Evolutionary conservation across 2,113 vertebrate species (phyloP), one percentile per base, ranked within the genome.

Genomic region (Trematomus loennbergii): DNA sequence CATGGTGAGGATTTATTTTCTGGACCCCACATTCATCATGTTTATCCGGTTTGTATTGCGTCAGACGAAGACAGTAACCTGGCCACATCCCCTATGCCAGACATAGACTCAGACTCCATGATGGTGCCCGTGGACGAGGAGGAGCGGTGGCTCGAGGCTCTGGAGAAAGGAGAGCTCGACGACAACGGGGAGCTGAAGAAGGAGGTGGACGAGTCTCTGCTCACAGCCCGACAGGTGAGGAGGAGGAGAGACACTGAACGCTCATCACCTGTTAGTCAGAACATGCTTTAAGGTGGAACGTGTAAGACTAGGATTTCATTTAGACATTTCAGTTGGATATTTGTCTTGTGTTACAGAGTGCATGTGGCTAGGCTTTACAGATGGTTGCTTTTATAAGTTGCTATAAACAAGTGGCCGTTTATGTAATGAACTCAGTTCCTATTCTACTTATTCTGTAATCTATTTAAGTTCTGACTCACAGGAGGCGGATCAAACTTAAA

Each of bases 121-220:
- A 86, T 95, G 0, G 94, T 89, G 0, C 97, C 97, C 2, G 95
- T 97, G 79, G 97, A 97, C 3, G 97, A 99, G 63, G 98, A 99
- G 84, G 96, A 97, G 89, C 94, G 96, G 64, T 99, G 98, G 98
- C 95, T 99, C 18, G 97, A 98, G 0, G 98, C 97, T 20, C 91
- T 99, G 74, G 98, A 99, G 91, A 96, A 97, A 45, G 98, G 98
- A 0, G 97, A 99, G 85, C 95, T 99, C 0, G 98, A 99, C 0
- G 97, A 98, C 87, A 99, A 99, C 0, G 97, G 98, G 9, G 98
- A 99, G 84, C 94, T 99, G 63, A 99, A 98, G 92, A 98, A 97
- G 79, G 97, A 99, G 79, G 94, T 97, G 1, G 97, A 99, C 0
- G 98, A 98, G 91, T 96, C 96, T 1, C 88, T 99, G 77, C 96